phyloP scores from a whole-genome alignment of 2,797 vertebrate genomes.

The Clarias laeviceps region DNA sequence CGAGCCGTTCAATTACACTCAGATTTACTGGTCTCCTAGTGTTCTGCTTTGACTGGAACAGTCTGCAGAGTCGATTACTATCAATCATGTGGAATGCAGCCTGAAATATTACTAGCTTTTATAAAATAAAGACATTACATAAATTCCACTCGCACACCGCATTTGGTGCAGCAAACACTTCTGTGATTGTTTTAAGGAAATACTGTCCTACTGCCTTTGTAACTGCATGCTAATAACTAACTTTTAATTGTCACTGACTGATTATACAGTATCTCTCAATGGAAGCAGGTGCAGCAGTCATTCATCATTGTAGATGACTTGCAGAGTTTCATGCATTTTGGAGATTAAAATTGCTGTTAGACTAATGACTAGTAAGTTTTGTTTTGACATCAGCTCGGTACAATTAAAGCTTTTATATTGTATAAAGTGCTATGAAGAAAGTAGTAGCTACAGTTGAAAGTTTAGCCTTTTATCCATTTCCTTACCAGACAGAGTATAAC shows the following conservation, averaged over 20 bases:
- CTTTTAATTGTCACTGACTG: conserved; percentile 5
- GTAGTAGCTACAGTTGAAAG: neutral
- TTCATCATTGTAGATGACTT: conserved; percentile 10
- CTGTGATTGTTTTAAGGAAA: neutral
- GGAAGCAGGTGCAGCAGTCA: neutral
- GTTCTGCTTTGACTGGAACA: conserved; percentile 49
- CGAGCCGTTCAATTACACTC: conserved; percentile 57
- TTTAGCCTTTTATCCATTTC: conserved; percentile 32
- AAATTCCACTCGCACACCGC: neutral
- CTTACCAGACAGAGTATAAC: conserved; percentile 30
- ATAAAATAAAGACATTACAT: conserved; percentile 26
- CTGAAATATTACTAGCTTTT: conserved; percentile 37
- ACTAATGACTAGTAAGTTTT: conserved; percentile 21
- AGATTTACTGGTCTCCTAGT: conserved; percentile 57
- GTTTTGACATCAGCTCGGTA: conserved; percentile 29
- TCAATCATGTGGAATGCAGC: conserved; percentile 49
- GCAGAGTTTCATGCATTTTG: conserved; percentile 2
- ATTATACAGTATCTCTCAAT: neutral
- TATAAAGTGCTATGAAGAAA: neutral
- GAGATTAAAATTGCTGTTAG: conserved; percentile 24
- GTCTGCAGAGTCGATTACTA: conserved; percentile 54
- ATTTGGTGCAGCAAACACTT: neutral
- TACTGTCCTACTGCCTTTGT: neutral
- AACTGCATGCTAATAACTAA: conserved; percentile 1
- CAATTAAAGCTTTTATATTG: conserved; percentile 37